A percentile compares a stretch with the other conserved stretches of the same genome.
Conservation (phyloP, 2,888 invertebrate species). For the Coelopa pilipes region DNA sequence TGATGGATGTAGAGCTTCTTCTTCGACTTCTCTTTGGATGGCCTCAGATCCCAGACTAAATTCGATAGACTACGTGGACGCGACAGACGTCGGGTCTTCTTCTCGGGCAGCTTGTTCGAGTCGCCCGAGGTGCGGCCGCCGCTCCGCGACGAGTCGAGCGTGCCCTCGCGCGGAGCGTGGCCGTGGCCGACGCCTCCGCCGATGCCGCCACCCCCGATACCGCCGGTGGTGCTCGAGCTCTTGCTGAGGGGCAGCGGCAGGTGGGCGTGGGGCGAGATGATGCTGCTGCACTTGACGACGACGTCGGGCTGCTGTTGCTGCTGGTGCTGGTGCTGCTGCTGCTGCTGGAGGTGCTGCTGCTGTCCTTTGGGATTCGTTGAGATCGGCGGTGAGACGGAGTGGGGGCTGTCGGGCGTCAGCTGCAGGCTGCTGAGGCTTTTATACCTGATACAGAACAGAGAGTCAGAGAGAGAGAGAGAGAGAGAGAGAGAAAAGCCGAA, state of each 20-base stretch:
- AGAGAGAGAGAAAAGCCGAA: constrained; percentile 9
- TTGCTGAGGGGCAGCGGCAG: constrained; percentile 53
- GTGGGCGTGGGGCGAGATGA: constrained; percentile 47
- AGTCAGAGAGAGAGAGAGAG: background rate
- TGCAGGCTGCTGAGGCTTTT: constrained; percentile 67
- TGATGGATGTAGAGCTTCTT: constrained; percentile 68
- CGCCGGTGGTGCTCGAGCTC: constrained; percentile 64
- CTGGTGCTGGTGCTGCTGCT: constrained; percentile 62
- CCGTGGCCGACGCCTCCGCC: constrained; percentile 44
- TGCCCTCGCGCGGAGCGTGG: constrained; percentile 74
- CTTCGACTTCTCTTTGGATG: constrained; percentile 67
- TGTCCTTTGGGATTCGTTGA: constrained; percentile 65
- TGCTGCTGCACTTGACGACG: constrained; percentile 62
- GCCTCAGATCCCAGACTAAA: constrained; percentile 81
- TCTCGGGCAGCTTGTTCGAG: constrained; percentile 83
- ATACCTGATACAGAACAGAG: constrained; percentile 60
- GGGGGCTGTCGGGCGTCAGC: constrained; percentile 64
- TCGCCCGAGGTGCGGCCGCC: constrained; percentile 88
- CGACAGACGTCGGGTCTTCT: constrained; percentile 82
- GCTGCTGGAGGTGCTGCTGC: constrained; percentile 51
- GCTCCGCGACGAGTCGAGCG: constrained; percentile 89
- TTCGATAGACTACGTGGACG: constrained; percentile 88
- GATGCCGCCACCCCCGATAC: constrained; percentile 39
- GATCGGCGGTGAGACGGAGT: constrained; percentile 65
- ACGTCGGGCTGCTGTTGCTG: constrained; percentile 56